phyloP scores from a whole-genome alignment of 2,113 vertebrate species.

The Orthonyx spaldingii region DNA sequence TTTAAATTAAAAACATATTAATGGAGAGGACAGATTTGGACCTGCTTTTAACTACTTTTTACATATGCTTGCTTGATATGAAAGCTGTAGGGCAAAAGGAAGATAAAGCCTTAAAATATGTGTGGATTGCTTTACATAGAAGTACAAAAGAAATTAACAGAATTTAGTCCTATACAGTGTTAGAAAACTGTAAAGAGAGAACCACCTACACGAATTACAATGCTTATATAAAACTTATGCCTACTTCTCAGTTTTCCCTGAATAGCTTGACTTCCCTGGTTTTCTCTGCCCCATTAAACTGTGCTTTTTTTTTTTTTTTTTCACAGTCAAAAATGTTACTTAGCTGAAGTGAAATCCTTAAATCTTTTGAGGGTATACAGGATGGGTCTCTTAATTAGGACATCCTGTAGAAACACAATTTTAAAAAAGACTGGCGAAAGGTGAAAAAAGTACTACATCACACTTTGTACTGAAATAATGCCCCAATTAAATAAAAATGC shows the following conservation, averaged over 20 bases:
- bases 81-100: not conserved
- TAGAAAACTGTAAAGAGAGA: not conserved
- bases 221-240: not conserved
- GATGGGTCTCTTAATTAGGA: not conserved
- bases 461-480: not conserved
- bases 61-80: not conserved
- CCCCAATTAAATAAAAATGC: slow-evolving; percentile 5
- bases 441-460: not conserved
- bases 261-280: not conserved
- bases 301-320: not conserved
- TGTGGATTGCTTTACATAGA: not conserved
- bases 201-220: not conserved
- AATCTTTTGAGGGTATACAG: not conserved
- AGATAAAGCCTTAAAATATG: not conserved
- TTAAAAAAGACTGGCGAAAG: not conserved
- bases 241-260: not conserved
- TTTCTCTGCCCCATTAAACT: not conserved
- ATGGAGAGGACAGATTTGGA: not conserved
- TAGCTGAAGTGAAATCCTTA: slow-evolving; percentile 8
- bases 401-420: not conserved
- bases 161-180: not conserved
- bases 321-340: not conserved
- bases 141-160: not conserved
- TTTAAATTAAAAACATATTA: slow-evolving; percentile 29
- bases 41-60: slow-evolving; percentile 5